Percentiles rank a stretch among this genome's conserved stretches.
These are phyloP conservation scores for Orchesella cincta DNA, from an alignment of 1,140 invertebrate species.

Conservation along the genomic window DNA sequence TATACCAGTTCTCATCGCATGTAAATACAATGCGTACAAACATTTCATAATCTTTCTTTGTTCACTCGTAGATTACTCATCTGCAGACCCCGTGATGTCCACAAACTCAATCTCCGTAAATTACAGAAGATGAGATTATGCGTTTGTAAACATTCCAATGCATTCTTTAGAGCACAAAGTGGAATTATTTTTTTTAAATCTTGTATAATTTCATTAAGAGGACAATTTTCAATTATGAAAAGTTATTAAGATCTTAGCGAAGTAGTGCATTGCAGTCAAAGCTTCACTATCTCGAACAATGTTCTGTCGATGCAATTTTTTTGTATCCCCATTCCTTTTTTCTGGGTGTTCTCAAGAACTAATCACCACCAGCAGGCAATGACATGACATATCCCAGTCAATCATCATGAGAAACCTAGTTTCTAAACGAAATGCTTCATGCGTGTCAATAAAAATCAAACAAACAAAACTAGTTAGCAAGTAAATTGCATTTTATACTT, in stretches of 20 bases:
- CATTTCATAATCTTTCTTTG: neutral
- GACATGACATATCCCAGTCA: neutral
- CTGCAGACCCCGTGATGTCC: too few species aligned
- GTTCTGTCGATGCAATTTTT: neutral
- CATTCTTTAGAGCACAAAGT: neutral
- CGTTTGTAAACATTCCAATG: neutral
- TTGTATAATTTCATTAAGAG: neutral
- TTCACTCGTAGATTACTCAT: neutral
- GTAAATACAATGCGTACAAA: too few species aligned
- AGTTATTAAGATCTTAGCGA: neutral
- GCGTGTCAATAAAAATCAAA: neutral
- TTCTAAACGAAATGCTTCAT: neutral
- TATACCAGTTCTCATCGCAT: too few species aligned
- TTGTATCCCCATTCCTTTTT: too few species aligned
- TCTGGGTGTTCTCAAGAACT: neutral
- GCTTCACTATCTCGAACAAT: neutral
- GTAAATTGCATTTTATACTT: neutral
- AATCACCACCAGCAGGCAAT: neutral
- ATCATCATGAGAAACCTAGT: neutral
- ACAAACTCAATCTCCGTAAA: too few species aligned
- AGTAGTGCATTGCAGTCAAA: neutral
- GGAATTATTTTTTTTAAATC: neutral
- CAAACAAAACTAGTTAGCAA: neutral
- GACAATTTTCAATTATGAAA: neutral
- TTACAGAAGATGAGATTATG: too few species aligned